Evolutionary conservation across 1,140 invertebrate genomes (phyloP), one percentile per base, ranked within the genome.

Genomic region (Leguminivora glycinivorella): DNA sequence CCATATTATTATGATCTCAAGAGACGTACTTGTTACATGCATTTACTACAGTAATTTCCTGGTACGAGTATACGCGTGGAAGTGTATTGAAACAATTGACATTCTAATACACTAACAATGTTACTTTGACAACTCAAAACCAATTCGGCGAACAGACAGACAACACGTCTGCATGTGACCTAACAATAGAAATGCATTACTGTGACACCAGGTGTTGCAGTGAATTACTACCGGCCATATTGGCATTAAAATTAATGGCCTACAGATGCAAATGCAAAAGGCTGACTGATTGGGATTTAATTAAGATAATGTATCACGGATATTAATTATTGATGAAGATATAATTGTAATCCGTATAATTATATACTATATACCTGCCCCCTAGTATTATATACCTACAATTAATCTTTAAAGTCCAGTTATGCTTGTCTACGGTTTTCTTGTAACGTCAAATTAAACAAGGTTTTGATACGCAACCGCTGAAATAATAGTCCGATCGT

Each of bases 141-240:
- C 58, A 63, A 63, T 31, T 31, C 25, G 12, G 9, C 26, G 19
- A 63, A 63, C 7, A 29, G 58, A 63, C 58, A 17, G 24, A 63
- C n/a, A 63, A 58, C 56, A 29, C 7, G 24, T 26, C 25, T 29
- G 58, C 19, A 52, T 52, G 19, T 63, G 26, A 29, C 29, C 25
- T 58, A 29, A 63, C 58, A 63, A 63, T 29, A 63, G 58, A 52
- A 52, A 52, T 52, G 47, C 81, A 82, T 82, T 81, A 79, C 60
- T 74, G 75, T 77, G 77, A 75, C 67, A 71, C 70, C 74, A 76
- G 74, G 72, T 76, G 74, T 72, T 26, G 31, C 40, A 69, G 67
- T 70, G 74, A 73, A 56, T 73, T 71, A 75, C 71, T 31, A 40
- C 31, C 67, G 43, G 58, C 71, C 70, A 56, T 70, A 72, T 68